Evolutionary conservation across 2,888 invertebrate species (phyloP).

Genomic region (Dicyrtomina minuta): DNA sequence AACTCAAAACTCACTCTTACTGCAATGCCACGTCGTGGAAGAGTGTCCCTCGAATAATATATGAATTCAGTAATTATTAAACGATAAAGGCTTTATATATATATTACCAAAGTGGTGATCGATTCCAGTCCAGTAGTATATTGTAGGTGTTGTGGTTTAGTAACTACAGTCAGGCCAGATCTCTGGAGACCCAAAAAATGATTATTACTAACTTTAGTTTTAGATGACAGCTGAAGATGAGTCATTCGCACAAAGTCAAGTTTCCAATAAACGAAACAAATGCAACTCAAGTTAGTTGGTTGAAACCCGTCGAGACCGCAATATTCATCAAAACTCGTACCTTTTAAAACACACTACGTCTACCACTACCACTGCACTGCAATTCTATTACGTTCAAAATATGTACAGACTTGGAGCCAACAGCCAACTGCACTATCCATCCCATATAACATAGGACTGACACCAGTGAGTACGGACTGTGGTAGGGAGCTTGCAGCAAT

Average conservation of each 20-base stretch:
- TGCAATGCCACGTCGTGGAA: conserved; percentile 22
- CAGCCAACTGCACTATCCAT: no score
- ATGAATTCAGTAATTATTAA: no score
- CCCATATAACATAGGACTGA: no score
- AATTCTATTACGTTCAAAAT: not conserved
- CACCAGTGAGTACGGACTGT: no score
- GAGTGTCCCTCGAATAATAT: not conserved
- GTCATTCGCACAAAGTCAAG: conserved; percentile 5
- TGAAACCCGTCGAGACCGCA: not conserved
- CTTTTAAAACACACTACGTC: not conserved
- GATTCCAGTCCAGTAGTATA: not conserved
- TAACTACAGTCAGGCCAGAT: conserved; percentile 1
- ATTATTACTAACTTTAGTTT: conserved; percentile 1
- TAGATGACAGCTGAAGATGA: conserved; percentile 26
- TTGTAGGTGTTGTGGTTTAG: not conserved
- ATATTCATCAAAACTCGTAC: not conserved
- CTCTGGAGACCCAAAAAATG: not conserved
- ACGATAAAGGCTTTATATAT: not conserved
- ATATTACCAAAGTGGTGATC: not conserved
- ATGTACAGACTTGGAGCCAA: not conserved
- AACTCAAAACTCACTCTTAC: no score
- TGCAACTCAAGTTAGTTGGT: not conserved
- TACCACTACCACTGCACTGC: no score
- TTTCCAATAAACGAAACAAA: not conserved
- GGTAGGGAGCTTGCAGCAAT: no score